phyloP scores from a whole-genome alignment of 1,140 invertebrate species.

The Hyposmocoma kahamanoa region DNA sequence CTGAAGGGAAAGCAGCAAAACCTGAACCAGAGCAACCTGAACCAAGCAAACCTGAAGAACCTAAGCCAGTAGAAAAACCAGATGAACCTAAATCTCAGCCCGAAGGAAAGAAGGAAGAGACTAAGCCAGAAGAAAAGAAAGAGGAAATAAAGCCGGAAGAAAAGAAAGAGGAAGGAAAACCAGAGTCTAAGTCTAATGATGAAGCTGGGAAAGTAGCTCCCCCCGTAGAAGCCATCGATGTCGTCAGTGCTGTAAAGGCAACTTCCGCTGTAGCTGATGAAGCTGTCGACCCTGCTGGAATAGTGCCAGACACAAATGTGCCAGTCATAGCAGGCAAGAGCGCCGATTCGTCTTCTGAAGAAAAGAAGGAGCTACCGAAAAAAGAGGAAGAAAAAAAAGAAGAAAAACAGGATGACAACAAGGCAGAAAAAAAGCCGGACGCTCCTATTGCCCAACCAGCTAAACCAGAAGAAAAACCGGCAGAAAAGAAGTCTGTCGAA shows the following conservation, averaged over 20 bases:
- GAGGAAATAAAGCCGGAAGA: slow-evolving; percentile 9
- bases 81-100: slow-evolving; percentile 14
- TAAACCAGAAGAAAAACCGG: slow-evolving; percentile 16
- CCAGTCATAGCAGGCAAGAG: slow-evolving; percentile 12
- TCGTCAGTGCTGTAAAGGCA: slow-evolving; percentile 44
- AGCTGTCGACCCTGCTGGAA: slow-evolving; percentile 37
- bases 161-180: slow-evolving; percentile 29
- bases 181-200: slow-evolving; percentile 35
- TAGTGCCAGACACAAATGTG: slow-evolving; percentile 29
- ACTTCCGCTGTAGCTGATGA: slow-evolving; percentile 47
- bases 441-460: slow-evolving; percentile 13
- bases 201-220: slow-evolving; percentile 35
- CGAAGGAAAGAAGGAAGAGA: slow-evolving; percentile 9
- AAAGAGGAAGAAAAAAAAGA: neutral
- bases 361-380: slow-evolving; percentile 17
- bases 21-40: slow-evolving; percentile 4
- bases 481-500: slow-evolving; percentile 14
- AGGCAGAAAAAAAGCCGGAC: slow-evolving; percentile 21
- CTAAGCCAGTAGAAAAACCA: slow-evolving; percentile 17
- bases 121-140: slow-evolving; percentile 17
- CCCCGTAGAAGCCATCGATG: slow-evolving; percentile 40
- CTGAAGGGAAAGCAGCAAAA: slow-evolving; percentile 11
- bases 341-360: slow-evolving; percentile 22
- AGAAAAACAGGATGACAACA: slow-evolving; percentile 5
- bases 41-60: slow-evolving; percentile 8